A percentile compares a stretch with the other conserved stretches of the same genome.
Evolutionary conservation across 1,140 invertebrate species (phyloP).

Genomic region (Luehdorfia chinensis): DNA sequence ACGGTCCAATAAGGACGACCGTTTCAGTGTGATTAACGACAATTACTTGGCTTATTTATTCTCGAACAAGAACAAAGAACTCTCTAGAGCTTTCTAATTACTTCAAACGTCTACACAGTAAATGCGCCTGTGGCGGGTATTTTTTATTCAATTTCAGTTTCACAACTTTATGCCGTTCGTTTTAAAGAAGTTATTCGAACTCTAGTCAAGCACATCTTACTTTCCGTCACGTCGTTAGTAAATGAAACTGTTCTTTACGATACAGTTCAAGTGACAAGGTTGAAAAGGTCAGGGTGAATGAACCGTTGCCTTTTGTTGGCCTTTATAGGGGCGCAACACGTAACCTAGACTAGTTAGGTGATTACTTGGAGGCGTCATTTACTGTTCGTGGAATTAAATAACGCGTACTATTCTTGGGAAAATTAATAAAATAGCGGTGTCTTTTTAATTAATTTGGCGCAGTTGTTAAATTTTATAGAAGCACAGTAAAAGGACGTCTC

Average conservation of each 20-base stretch:
- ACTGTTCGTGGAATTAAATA: no score
- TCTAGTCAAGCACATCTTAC: slow-evolving; percentile 4
- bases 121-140: slow-evolving; percentile 21
- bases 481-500: no score
- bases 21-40: slow-evolving; percentile 20
- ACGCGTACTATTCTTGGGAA: no score
- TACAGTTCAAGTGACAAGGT: slow-evolving; percentile 50
- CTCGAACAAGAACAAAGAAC: slow-evolving; percentile 38
- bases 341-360: slow-evolving; percentile 7
- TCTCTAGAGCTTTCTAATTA: slow-evolving; percentile 49
- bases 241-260: slow-evolving; percentile 45
- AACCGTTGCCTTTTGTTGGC: slow-evolving; percentile 34
- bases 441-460: no score
- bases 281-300: slow-evolving; percentile 59
- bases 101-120: slow-evolving; percentile 33
- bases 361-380: slow-evolving; percentile 14
- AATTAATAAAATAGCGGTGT: no score
- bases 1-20: slow-evolving; percentile 15
- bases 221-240: slow-evolving; percentile 24
- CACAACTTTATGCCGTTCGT: slow-evolving; percentile 10
- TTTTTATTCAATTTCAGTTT: slow-evolving; percentile 26
- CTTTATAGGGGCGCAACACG: slow-evolving; percentile 31
- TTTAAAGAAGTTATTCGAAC: slow-evolving; percentile 20
- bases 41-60: slow-evolving; percentile 25
- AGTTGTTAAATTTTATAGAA: no score